A percentile compares a stretch with the other conserved stretches of the same genome.
Conservation (phyloP, 2,888 invertebrate species). For the Leptopilina myrica region DNA sequence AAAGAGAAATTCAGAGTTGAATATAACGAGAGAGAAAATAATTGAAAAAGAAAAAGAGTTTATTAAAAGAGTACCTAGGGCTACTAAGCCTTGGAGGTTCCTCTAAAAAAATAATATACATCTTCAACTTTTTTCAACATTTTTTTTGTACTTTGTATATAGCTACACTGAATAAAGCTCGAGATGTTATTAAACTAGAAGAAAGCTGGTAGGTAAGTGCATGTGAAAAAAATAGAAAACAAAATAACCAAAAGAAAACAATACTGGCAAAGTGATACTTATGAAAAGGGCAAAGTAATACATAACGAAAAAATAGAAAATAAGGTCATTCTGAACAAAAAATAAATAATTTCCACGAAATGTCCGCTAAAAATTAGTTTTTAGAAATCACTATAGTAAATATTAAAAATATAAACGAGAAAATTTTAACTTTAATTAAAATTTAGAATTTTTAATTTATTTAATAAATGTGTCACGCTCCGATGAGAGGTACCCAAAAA, state of each 20-base stretch:
- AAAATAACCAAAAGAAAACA: slow-evolving; percentile 31
- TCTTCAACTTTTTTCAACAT: neutral
- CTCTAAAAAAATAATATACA: slow-evolving; percentile 5
- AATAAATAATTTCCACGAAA: too few species aligned
- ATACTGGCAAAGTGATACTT: slow-evolving; percentile 23
- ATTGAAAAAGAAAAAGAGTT: neutral
- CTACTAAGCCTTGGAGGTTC: slow-evolving; percentile 4
- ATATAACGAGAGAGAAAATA: neutral
- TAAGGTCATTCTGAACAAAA: neutral
- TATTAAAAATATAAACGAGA: too few species aligned
- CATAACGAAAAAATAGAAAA: neutral
- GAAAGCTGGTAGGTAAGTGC: neutral
- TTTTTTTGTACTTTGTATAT: neutral
- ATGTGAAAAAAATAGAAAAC: slow-evolving; percentile 22
- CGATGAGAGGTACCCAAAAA: too few species aligned
- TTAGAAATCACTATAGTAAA: too few species aligned
- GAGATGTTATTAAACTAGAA: slow-evolving; percentile 16
- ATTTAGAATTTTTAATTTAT: too few species aligned
- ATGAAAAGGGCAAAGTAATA: neutral
- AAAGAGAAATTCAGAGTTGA: neutral
- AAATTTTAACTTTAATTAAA: too few species aligned
- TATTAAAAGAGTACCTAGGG: slow-evolving; percentile 25
- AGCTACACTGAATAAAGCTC: neutral
- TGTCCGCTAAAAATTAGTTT: too few species aligned
- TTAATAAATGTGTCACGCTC: too few species aligned